Evolutionary conservation across 2,113 vertebrate genomes (phyloP).

Genomic region (Nibea albiflora): DNA sequence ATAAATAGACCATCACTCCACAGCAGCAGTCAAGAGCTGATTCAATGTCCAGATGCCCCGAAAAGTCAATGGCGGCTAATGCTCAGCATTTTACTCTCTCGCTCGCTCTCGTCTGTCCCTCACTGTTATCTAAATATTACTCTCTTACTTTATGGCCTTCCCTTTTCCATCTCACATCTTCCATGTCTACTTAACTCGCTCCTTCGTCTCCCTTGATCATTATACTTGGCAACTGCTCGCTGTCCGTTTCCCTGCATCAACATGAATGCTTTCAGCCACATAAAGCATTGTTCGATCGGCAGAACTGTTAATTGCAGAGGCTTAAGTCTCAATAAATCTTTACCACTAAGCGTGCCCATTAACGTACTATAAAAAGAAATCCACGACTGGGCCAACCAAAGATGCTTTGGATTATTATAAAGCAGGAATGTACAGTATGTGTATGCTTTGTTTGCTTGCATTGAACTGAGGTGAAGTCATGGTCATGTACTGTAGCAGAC

Average conservation of each 20-base stretch:
- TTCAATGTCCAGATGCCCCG: conserved; percentile 64
- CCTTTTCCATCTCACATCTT: conserved; percentile 47
- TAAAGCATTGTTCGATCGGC: conserved; percentile 49
- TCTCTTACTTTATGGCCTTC: conserved; percentile 15
- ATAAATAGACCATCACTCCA: conserved; percentile 61
- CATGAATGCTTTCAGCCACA: conserved; percentile 57
- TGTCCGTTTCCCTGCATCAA: conserved; percentile 52
- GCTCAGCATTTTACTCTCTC: conserved; percentile 15
- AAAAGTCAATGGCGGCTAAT: conserved; percentile 37
- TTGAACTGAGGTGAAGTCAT: conserved; percentile 9
- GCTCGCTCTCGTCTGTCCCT: conserved; percentile 3
- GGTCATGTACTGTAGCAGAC: neutral
- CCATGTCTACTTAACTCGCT: conserved; percentile 38
- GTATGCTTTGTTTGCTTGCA: neutral
- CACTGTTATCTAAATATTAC: conserved; percentile 31
- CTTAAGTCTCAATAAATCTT: conserved; percentile 53
- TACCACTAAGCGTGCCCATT: conserved; percentile 45
- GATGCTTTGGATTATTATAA: conserved; percentile 20
- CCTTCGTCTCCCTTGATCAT: conserved; percentile 42
- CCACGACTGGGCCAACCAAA: neutral
- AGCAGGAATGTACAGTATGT: neutral
- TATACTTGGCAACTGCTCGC: conserved; percentile 44
- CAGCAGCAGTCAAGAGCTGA: conserved; percentile 50
- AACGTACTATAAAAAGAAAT: conserved; percentile 49
- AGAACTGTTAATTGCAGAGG: conserved; percentile 50